These are phyloP conservation scores for Cyprinodon brontotheroides DNA, from an alignment of 2,113 vertebrate species.

Conservation along the genomic window DNA sequence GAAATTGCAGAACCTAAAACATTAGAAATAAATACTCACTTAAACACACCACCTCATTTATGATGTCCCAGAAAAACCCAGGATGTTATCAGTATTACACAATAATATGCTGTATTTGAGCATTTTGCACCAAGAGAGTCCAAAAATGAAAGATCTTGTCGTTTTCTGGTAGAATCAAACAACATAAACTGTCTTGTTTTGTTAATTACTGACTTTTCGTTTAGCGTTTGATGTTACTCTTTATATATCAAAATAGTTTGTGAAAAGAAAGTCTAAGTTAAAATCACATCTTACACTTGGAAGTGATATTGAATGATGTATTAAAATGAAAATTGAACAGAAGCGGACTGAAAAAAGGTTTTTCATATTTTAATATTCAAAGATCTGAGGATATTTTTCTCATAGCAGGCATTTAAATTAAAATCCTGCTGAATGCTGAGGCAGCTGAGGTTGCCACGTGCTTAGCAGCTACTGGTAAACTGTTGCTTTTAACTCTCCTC, in stretches of 20 bases:
- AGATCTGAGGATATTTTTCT: background rate
- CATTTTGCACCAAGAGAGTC: background rate
- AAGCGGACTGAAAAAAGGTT: no score
- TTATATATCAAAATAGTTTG: background rate
- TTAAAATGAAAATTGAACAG: no score
- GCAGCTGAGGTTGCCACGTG: slow-evolving; percentile 18
- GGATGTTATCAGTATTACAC: background rate
- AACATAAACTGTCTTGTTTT: background rate
- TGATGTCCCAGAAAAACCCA: no score
- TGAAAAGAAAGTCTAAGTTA: background rate
- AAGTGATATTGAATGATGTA: no score
- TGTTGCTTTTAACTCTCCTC: slow-evolving; percentile 68
- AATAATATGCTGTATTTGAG: background rate
- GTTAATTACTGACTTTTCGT: background rate
- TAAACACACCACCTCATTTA: no score
- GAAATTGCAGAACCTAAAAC: no score
- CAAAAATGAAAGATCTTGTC: background rate
- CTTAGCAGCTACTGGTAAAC: slow-evolving; percentile 50
- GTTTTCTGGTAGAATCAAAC: background rate
- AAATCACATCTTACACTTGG: no score
- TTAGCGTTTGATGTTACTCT: background rate
- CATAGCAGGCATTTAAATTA: background rate
- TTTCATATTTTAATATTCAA: background rate
- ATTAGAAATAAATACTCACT: no score
- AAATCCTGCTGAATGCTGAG: background rate